Base-by-base conservation (phyloP, 2,113 vertebrate genomes). In the Gnathonemus echidnorhynchus region DNA sequence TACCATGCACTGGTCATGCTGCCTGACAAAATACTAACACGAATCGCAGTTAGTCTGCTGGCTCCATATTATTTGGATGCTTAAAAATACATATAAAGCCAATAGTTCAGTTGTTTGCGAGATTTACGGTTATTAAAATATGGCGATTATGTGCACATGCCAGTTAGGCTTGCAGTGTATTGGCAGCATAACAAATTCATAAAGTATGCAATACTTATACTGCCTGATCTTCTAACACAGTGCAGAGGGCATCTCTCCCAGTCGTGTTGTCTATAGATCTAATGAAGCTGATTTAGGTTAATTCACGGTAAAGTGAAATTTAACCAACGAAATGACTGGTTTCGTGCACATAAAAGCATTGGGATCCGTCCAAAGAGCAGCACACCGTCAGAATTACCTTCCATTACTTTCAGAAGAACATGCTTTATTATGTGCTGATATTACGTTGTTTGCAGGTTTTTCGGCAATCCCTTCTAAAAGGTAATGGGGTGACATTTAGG, bases 401-500 rank as follows among this genome's bases (percentile, higher is more conserved):
- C 86, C 39, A 88, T 88, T 66, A 66, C 87, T 66, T 66, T 31
- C 86, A 42, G 87, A 35, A 19, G 87, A 88, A 88, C 56, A 45
- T 46, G 39, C 56, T 45, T 66, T 45, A 74, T 48, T 24, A 74
- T 88, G 88, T 24, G 24, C 42, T 42, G 42, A 62, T 88, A 58
- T 70, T 74, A 49, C 88, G 70, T 35, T 88, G 88, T 88, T 74
- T 62, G 58, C 88, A 74, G 62, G 45, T 45, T 49, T 45, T 39
- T 46, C 39, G 77, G 24, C 89, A 39, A 58, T 62, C 35, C 53
- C 35, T 15, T 85, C 80, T 58, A 39, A 39, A 62, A 45, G n/a
- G 77, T 89, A 89, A 89, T 89, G 89, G 80, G 52, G 49, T 89
- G 89, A 89, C 89, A 86, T 86, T 85, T 62, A 21, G 58, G 89